phyloP scores from a whole-genome alignment of 2,888 invertebrate species.

The Hydrotaea diabolus region DNA sequence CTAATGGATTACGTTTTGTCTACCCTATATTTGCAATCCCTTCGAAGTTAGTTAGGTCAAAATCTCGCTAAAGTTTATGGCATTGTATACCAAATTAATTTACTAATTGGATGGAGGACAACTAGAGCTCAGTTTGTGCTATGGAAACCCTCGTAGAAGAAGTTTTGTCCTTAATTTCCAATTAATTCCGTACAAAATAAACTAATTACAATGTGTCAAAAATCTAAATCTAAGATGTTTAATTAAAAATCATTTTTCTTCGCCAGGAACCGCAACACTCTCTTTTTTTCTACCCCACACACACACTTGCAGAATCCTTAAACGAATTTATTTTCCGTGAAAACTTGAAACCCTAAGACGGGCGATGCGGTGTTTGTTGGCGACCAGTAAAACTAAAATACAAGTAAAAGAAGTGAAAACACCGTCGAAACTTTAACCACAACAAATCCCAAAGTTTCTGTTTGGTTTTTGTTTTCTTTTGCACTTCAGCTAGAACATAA shows the following conservation, averaged over 20 bases:
- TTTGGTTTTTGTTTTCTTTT: slow-evolving; percentile 24
- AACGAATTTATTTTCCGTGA: slow-evolving; percentile 2
- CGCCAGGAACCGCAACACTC: background rate
- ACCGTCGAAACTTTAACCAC: slow-evolving; percentile 8
- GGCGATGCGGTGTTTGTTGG: background rate
- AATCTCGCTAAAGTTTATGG: background rate
- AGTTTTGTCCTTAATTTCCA: slow-evolving; percentile 27
- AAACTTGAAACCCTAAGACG: background rate
- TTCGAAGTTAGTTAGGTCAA: background rate
- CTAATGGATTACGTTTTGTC: background rate
- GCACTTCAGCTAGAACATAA: background rate
- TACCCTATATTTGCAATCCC: background rate
- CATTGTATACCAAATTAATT: slow-evolving; percentile 1
- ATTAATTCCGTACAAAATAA: slow-evolving; percentile 26
- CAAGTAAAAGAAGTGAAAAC: slow-evolving; percentile 2
- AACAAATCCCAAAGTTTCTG: background rate
- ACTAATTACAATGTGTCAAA: slow-evolving; percentile 39
- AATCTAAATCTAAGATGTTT: slow-evolving; percentile 27
- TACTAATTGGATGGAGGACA: background rate
- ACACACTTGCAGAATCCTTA: no score
- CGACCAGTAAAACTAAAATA: background rate
- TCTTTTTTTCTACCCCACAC: background rate
- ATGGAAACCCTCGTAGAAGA: background rate
- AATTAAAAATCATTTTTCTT: slow-evolving; percentile 16
- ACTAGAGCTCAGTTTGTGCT: background rate